Conservation (phyloP, 2,113 vertebrate genomes). For the Sorex fumeus region DNA sequence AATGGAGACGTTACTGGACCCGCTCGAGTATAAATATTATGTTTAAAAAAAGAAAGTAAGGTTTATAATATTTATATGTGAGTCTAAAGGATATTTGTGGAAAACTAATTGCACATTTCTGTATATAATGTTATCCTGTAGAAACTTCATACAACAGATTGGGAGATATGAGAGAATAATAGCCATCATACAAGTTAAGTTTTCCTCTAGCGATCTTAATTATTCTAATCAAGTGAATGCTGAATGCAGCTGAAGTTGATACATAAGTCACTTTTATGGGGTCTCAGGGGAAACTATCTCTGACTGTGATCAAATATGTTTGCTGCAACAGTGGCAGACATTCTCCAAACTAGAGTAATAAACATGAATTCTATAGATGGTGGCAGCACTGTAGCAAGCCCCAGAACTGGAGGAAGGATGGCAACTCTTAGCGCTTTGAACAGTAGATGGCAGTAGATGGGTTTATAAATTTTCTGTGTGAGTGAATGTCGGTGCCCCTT, state of each 20-base stretch:
- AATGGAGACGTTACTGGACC: too few relatives aligned
- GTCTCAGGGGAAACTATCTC: not conserved
- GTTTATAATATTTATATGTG: not conserved
- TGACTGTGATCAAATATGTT: slow-evolving; percentile 44
- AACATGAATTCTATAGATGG: not conserved
- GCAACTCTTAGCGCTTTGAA: too few relatives aligned
- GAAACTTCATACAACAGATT: not conserved
- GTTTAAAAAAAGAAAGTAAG: not conserved
- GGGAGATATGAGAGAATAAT: not conserved
- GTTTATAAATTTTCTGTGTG: too few relatives aligned
- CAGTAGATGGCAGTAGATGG: too few relatives aligned
- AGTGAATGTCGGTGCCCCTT: too few relatives aligned
- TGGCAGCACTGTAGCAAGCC: too few relatives aligned
- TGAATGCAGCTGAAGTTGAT: not conserved
- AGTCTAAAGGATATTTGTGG: not conserved
- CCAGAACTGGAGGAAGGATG: too few relatives aligned
- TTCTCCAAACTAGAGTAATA: slow-evolving; percentile 57
- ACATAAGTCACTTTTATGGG: slow-evolving; percentile 43
- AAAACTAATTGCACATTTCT: not conserved
- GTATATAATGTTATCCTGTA: not conserved
- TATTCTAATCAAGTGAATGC: slow-evolving; percentile 1
- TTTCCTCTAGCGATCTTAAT: slow-evolving; percentile 39
- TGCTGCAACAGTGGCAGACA: slow-evolving; percentile 31
- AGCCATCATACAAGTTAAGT: not conserved
- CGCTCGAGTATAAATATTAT: too few relatives aligned